A percentile compares a stretch with the other conserved stretches of the same genome.
Evolutionary conservation across 2,797 vertebrate species (phyloP).

Genomic region (Caiman crocodilus): DNA sequence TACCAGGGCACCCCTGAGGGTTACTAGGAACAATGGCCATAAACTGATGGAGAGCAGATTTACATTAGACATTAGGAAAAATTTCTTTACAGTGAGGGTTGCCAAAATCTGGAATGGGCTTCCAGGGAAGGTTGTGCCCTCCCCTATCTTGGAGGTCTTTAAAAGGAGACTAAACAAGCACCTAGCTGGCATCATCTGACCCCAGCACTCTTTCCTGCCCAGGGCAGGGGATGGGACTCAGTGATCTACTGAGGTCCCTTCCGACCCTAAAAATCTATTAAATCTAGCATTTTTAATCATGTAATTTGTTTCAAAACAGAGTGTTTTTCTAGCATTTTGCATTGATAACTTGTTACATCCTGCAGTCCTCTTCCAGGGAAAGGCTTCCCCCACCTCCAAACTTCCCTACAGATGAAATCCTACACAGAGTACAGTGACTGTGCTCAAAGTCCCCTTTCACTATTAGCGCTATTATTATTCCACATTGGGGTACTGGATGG

Average conservation of each 20-base stretch:
- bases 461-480: neutral
- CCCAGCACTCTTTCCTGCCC: too few relatives aligned
- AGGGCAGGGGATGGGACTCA: too few relatives aligned
- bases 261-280: neutral
- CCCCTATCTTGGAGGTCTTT: too few relatives aligned
- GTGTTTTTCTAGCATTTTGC: conserved; percentile 30
- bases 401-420: neutral
- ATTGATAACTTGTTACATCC: conserved; percentile 19
- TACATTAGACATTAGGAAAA: too few relatives aligned
- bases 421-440: fast-evolving
- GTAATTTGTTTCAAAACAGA: conserved; percentile 14
- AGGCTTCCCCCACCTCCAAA: neutral
- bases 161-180: too few relatives aligned
- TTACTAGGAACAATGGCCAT: too few relatives aligned
- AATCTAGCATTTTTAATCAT: conserved; percentile 10
- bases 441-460: neutral
- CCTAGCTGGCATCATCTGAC: too few relatives aligned
- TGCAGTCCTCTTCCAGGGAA: neutral
- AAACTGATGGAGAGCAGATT: too few relatives aligned
- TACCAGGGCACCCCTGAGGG: too few relatives aligned
- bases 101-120: too few relatives aligned
- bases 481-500: neutral
- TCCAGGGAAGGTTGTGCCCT: too few relatives aligned
- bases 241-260: too few relatives aligned
- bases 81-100: neutral